Percentiles rank a stretch among this genome's conserved stretches.
Conservation (phyloP, 2,113 vertebrate species). For the Toxotes chatareus region DNA sequence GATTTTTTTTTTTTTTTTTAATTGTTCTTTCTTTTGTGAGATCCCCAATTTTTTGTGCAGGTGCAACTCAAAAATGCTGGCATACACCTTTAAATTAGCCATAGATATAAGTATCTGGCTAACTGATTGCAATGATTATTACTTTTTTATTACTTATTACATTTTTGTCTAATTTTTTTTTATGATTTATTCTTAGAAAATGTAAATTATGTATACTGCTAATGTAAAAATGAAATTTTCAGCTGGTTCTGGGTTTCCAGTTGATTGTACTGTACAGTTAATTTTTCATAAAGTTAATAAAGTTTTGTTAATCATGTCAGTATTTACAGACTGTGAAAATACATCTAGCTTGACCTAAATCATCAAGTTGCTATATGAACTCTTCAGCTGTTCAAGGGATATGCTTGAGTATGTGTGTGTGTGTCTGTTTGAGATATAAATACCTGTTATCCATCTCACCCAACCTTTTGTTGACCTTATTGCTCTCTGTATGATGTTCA, state of each 20-base stretch:
- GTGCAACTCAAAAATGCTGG: too few relatives aligned
- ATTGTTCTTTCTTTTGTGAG: not conserved
- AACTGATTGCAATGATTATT: not conserved
- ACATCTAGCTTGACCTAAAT: not conserved
- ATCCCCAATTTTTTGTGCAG: not conserved
- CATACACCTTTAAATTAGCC: not conserved
- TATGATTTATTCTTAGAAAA: not conserved
- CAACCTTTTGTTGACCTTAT: conserved; percentile 44
- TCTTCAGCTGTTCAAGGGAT: not conserved
- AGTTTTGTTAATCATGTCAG: not conserved
- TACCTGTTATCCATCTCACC: conserved; percentile 1
- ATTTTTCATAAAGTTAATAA: not conserved
- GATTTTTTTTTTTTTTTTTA: too few relatives aligned
- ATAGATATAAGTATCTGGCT: not conserved
- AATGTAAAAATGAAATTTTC: not conserved
- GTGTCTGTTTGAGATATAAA: conserved; percentile 25
- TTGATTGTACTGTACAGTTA: not conserved
- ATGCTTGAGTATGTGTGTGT: not conserved
- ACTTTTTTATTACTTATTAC: too few relatives aligned
- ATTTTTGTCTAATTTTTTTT: too few relatives aligned
- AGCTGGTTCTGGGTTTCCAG: not conserved
- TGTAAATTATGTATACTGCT: not conserved
- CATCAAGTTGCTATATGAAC: not conserved
- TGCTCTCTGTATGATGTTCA: conserved; percentile 42
- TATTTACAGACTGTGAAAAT: not conserved